Evolutionary conservation across 2,888 invertebrate species (phyloP).

Genomic region (Mesoligia furuncula): DNA sequence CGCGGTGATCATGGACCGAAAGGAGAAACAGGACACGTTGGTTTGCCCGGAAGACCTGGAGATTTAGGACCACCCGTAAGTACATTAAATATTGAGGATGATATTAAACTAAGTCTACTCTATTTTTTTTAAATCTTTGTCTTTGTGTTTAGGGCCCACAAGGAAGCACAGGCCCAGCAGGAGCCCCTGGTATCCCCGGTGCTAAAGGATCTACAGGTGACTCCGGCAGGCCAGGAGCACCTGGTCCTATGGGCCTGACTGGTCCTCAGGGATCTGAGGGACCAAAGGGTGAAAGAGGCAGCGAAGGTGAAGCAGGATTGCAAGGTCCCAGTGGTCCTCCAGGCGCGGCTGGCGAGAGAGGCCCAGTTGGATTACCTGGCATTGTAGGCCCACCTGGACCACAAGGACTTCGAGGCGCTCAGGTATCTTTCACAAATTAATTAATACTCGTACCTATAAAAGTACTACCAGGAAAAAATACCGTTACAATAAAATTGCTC

Average conservation of each 20-base stretch:
- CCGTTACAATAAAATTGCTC: neutral
- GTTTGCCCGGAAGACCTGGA: constrained; percentile 95
- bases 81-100: neutral
- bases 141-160: constrained; percentile 91
- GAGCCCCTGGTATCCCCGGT: constrained; percentile 92
- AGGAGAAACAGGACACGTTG: constrained; percentile 93
- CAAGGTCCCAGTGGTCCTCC: constrained; percentile 93
- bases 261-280: constrained; percentile 94
- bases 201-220: constrained; percentile 93
- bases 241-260: constrained; percentile 92
- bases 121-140: neutral
- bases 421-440: constrained; percentile 78
- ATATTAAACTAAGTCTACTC: neutral
- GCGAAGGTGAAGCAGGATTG: constrained; percentile 92
- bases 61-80: constrained; percentile 93
- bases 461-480: neutral
- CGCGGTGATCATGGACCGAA: constrained; percentile 94
- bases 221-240: constrained; percentile 92
- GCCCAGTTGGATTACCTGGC: constrained; percentile 91
- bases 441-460: neutral
- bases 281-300: constrained; percentile 93
- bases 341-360: constrained; percentile 93
- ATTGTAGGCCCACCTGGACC: constrained; percentile 92
- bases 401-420: constrained; percentile 91
- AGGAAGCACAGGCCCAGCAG: constrained; percentile 92